Conservation (phyloP, 2,797 vertebrate species). For the Cossypha caffra region DNA sequence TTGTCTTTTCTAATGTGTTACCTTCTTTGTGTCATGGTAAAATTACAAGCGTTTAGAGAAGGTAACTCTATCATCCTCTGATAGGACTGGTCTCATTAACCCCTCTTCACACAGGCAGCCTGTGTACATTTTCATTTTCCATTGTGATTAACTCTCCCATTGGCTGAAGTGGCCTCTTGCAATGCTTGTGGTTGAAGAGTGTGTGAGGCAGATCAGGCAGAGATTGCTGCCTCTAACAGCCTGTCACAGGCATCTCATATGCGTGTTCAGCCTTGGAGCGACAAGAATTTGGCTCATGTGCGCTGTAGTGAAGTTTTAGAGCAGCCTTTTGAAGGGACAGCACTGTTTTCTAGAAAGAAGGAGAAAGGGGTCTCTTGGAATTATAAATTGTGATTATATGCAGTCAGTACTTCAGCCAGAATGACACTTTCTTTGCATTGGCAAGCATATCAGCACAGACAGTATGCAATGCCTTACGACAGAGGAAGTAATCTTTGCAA, state of each 20-base stretch:
- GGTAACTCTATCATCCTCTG: neutral
- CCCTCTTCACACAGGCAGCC: neutral
- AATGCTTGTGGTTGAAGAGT: neutral
- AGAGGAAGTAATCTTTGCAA: neutral
- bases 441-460: neutral
- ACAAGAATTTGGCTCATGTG: neutral
- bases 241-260: neutral
- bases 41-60: neutral
- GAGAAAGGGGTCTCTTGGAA: neutral
- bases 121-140: neutral
- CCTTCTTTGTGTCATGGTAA: neutral
- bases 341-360: neutral
- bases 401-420: neutral
- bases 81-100: neutral
- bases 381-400: neutral
- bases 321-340: neutral
- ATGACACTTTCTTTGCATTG: neutral
- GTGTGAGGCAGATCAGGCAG: neutral
- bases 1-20: neutral
- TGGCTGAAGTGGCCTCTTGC: neutral
- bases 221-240: neutral
- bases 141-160: neutral
- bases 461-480: neutral
- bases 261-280: rapidly evolving
- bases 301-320: neutral